Conservation (phyloP, 1,140 invertebrate genomes). For the Drosophila leontia region DNA sequence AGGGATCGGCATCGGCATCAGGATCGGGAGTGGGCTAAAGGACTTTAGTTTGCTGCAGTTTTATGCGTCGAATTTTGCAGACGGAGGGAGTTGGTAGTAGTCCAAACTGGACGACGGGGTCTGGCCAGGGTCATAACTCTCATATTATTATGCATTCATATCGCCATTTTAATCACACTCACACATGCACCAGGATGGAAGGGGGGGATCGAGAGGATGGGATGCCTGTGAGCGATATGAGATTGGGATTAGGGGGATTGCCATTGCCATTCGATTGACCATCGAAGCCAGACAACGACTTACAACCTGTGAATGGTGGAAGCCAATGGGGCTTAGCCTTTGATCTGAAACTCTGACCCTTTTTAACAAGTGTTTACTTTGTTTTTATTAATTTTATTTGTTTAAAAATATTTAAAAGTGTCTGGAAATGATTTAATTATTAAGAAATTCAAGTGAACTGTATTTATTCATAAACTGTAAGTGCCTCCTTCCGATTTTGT, state of each 20-base stretch:
- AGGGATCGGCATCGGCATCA: neutral
- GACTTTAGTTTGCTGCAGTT: slow-evolving; percentile 72
- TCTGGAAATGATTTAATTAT: too few species aligned
- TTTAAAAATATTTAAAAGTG: neutral
- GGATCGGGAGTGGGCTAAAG: slow-evolving; percentile 42
- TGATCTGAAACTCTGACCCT: too few species aligned
- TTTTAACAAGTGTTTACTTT: neutral
- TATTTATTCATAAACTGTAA: slow-evolving; percentile 27
- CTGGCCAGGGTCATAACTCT: slow-evolving; percentile 65
- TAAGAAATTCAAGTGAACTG: neutral
- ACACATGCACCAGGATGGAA: slow-evolving; percentile 27
- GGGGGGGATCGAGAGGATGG: neutral
- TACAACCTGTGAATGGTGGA: slow-evolving; percentile 29
- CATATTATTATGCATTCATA: slow-evolving; percentile 82
- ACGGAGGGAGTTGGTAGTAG: neutral
- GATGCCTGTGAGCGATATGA: slow-evolving; percentile 35
- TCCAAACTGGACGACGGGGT: slow-evolving; percentile 20
- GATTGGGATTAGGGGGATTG: slow-evolving; percentile 64
- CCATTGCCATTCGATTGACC: slow-evolving; percentile 51
- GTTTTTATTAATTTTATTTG: neutral
- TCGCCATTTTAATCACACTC: slow-evolving; percentile 79
- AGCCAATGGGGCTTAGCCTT: neutral
- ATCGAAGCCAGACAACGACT: slow-evolving; percentile 9
- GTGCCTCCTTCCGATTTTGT: too few species aligned
- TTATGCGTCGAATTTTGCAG: slow-evolving; percentile 44